These are phyloP conservation scores for Matsumurasca onukii DNA, from an alignment of 1,140 invertebrate species.

Conservation along the genomic window DNA sequence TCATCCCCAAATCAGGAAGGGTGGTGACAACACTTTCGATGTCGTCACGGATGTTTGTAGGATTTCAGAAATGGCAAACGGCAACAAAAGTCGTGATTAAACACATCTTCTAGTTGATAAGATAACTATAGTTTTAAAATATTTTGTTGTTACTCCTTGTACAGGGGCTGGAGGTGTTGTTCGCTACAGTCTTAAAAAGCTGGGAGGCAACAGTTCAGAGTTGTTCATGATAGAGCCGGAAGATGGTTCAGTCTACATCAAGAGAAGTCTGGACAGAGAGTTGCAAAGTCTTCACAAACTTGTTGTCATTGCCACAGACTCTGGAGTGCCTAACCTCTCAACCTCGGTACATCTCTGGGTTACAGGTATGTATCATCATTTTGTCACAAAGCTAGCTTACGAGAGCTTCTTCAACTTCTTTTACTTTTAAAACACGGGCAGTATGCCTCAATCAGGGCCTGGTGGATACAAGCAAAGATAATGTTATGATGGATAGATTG, in stretches of 20 bases:
- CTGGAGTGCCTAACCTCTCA: constrained; percentile 71
- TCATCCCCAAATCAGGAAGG: too few relatives aligned
- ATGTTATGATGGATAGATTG: too few relatives aligned
- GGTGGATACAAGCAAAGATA: too few relatives aligned
- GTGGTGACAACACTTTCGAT: too few relatives aligned
- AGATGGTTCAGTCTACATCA: constrained; percentile 74
- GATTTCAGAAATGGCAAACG: too few relatives aligned
- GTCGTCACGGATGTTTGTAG: too few relatives aligned
- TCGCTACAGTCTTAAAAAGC: constrained; percentile 62
- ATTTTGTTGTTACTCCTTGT: constrained; percentile 30
- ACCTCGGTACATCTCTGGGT: constrained; percentile 80
- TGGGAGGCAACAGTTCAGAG: constrained; percentile 58
- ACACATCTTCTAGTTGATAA: background rate
- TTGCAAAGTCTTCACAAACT: constrained; percentile 67
- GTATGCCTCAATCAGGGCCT: too few relatives aligned
- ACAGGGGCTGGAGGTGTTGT: constrained; percentile 64
- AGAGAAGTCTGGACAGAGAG: constrained; percentile 79
- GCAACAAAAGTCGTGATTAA: background rate
- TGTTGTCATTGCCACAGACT: constrained; percentile 77
- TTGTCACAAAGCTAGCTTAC: too few relatives aligned
- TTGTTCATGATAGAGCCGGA: constrained; percentile 73
- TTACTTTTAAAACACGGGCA: too few relatives aligned
- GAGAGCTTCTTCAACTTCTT: too few relatives aligned
- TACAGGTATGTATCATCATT: constrained; percentile 59
- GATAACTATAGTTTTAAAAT: background rate